phyloP scores from a whole-genome alignment of 2,113 vertebrate genomes.

The Rhombomys opimus region DNA sequence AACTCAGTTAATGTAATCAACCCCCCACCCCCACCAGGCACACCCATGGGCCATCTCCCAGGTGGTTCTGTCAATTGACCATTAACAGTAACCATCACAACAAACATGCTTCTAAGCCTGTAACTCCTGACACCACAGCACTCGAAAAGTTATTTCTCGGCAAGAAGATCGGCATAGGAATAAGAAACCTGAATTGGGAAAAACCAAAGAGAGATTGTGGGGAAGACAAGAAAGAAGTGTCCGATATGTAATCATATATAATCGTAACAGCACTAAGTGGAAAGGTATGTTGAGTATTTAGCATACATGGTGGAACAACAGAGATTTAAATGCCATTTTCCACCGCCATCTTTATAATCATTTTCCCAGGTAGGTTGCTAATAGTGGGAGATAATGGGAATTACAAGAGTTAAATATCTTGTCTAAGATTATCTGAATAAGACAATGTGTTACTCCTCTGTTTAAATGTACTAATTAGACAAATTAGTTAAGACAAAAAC shows the following conservation, averaged over 20 bases:
- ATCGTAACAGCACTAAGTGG: not conserved
- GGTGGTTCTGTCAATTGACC: not conserved
- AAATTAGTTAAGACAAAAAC: conserved; percentile 21
- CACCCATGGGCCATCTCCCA: not conserved
- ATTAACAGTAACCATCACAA: no score
- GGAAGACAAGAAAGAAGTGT: not conserved
- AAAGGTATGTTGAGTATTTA: not conserved
- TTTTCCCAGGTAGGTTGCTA: not conserved
- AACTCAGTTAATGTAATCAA: not conserved
- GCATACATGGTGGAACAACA: not conserved
- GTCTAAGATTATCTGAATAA: not conserved
- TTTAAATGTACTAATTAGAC: not conserved
- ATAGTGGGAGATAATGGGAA: conserved; percentile 17
- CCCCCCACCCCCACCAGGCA: not conserved
- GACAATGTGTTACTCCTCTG: not conserved
- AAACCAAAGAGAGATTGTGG: not conserved
- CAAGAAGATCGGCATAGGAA: not conserved
- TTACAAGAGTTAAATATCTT: not conserved
- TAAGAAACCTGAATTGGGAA: not conserved
- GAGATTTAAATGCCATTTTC: not conserved
- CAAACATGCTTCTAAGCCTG: not conserved
- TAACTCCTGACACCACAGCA: not conserved
- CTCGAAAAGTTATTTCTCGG: not conserved
- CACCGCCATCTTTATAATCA: not conserved
- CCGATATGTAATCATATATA: not conserved